Evolutionary conservation across 2,888 invertebrate genomes (phyloP), one percentile per base, ranked within the genome.

Genomic region (Sinotaia quadrata): DNA sequence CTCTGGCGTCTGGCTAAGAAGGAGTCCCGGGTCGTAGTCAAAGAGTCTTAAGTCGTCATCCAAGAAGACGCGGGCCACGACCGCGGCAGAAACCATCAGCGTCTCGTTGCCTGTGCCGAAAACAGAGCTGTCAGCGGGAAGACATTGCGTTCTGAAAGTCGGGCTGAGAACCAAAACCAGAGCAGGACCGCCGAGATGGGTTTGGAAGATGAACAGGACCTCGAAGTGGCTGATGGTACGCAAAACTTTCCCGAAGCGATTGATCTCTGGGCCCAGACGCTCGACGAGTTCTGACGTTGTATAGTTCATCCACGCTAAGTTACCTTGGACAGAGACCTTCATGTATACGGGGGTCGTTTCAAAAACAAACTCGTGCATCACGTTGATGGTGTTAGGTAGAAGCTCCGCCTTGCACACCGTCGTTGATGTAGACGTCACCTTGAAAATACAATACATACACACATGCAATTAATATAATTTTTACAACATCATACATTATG

Each of bases 71-170:
- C 83, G 73, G 7, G 83, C 83, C 66, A 82, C 75, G 15, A 83
- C 78, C 0, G 82, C 83, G 2, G 83, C 78, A 0, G 82, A 81
- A 0, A 83, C 82, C 73, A 76, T 75, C 0, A 81, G 80, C 10
- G 81, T 81, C 63, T 82, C 81, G 65, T 83, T 83, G 2, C 83
- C 83, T 7, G 83, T 83, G 7, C 81, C 83, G 72, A 82, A 82
- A 83, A 83, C n/a, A 83, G 60, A 1, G 83, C 82, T 31, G 81
- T 81, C 24, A 83, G 69, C 2, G 83, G 83, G 34, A 78, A 80
- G 1, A 83, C 81, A 81, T 82, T 83, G 21, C 77, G 68, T 54
- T 82, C 76, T 56, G 78, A 74, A 56, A 83, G 82, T n/a, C 76
- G 77, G n/a, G 80, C 78, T 27, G 83, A 82, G 59, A 79, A 80